Evolutionary conservation across 2,888 invertebrate species (phyloP).

Genomic region (Pristionchus fissidentatus): DNA sequence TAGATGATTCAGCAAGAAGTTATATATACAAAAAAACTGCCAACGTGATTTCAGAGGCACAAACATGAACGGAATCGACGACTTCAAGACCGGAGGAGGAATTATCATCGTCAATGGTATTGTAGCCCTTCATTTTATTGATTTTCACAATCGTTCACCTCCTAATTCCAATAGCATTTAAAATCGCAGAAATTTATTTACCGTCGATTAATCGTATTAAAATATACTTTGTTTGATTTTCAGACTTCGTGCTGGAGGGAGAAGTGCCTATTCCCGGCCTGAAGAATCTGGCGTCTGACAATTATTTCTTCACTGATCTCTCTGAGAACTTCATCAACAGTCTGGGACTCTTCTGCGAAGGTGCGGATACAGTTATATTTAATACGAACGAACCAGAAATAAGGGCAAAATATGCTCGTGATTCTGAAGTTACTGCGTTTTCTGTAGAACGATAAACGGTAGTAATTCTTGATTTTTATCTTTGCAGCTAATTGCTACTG

Average conservation of each 20-base stretch:
- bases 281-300: background rate
- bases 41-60: background rate
- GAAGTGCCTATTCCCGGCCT: background rate
- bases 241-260: conserved; percentile 24
- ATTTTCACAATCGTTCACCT: background rate
- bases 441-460: no score
- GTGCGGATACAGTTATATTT: background rate
- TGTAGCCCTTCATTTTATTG: background rate
- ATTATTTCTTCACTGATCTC: conserved; percentile 39
- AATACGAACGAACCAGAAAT: background rate
- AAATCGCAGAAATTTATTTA: no score
- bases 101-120: conserved; percentile 1
- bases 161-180: no score
- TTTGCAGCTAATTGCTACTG: conserved; percentile 29
- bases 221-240: no score
- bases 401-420: no score
- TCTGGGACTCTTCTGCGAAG: conserved; percentile 29
- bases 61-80: background rate
- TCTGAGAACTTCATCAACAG: conserved; percentile 21
- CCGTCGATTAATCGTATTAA: no score
- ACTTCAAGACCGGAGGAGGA: background rate
- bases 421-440: no score
- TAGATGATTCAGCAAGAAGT: no score
- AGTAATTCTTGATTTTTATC: no score
- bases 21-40: background rate